phyloP scores from a whole-genome alignment of 2,888 invertebrate genomes.

The Stomorhina lunata region DNA sequence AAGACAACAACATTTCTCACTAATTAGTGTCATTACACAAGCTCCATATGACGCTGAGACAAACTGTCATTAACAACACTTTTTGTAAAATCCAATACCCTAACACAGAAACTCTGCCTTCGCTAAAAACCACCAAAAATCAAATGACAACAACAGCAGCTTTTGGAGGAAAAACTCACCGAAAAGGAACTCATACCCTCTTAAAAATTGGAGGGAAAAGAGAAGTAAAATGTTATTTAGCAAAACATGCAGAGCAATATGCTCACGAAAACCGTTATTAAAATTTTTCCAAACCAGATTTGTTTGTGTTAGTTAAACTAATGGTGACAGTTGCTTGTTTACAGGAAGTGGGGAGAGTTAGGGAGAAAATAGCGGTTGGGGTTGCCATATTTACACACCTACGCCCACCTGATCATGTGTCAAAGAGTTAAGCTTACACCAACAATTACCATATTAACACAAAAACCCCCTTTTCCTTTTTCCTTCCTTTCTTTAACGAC shows the following conservation, averaged over 20 bases:
- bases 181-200: not conserved
- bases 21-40: constrained; percentile 80
- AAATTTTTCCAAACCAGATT: constrained; percentile 52
- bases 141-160: constrained; percentile 5
- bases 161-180: constrained; percentile 9
- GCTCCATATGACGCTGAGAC: constrained; percentile 73
- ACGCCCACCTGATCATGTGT: constrained; percentile 46
- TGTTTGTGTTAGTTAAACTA: constrained; percentile 21
- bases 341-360: not conserved
- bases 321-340: constrained; percentile 37
- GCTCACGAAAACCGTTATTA: constrained; percentile 47
- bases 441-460: constrained; percentile 62
- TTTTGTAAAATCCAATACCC: constrained; percentile 45
- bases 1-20: constrained; percentile 70
- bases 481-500: not conserved
- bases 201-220: not conserved
- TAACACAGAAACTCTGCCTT: not conserved
- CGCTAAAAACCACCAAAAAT: not conserved
- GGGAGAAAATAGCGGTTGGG: not conserved
- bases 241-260: not conserved
- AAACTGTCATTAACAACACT: constrained; percentile 68
- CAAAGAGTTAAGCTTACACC: constrained; percentile 66
- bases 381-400: constrained; percentile 38
- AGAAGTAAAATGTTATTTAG: constrained; percentile 8
- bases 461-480: not conserved